Evolutionary conservation across 2,113 vertebrate species (phyloP).

Genomic region (Benitochromis conjunctus): DNA sequence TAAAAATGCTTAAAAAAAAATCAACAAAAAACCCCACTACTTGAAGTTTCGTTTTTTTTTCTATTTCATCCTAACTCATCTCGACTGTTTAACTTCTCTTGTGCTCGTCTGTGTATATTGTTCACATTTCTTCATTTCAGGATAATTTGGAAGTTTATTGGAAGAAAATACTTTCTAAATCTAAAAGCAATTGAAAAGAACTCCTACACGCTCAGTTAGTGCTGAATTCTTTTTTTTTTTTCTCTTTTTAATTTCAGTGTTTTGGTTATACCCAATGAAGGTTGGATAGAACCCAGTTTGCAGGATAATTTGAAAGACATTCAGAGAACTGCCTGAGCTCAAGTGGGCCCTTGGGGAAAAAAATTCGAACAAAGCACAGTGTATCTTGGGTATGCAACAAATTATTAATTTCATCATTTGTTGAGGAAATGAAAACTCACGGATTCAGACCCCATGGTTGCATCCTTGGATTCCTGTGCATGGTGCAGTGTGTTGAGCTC

Average conservation of each 20-base stretch:
- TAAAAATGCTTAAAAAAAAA: background rate
- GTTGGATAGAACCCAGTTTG: background rate
- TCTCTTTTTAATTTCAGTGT: background rate
- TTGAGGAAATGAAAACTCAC: background rate
- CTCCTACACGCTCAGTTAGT: background rate
- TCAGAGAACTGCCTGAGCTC: background rate
- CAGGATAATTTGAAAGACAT: background rate
- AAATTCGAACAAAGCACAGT: background rate
- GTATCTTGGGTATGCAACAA: background rate
- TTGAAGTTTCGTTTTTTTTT: background rate
- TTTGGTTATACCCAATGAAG: fast-evolving
- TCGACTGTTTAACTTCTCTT: background rate
- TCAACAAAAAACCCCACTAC: background rate
- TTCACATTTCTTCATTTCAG: fast-evolving
- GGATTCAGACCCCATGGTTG: fast-evolving
- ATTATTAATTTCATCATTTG: background rate
- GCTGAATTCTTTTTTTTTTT: background rate
- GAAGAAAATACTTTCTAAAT: background rate
- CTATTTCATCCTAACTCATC: background rate
- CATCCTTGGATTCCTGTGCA: background rate
- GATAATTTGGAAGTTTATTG: background rate
- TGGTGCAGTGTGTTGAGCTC: background rate
- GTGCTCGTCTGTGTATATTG: background rate
- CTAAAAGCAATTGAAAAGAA: background rate
- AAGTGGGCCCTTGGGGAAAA: background rate